These are phyloP conservation scores for Meandrusa payeni DNA, from an alignment of 2,888 invertebrate genomes.

Conservation along the genomic window DNA sequence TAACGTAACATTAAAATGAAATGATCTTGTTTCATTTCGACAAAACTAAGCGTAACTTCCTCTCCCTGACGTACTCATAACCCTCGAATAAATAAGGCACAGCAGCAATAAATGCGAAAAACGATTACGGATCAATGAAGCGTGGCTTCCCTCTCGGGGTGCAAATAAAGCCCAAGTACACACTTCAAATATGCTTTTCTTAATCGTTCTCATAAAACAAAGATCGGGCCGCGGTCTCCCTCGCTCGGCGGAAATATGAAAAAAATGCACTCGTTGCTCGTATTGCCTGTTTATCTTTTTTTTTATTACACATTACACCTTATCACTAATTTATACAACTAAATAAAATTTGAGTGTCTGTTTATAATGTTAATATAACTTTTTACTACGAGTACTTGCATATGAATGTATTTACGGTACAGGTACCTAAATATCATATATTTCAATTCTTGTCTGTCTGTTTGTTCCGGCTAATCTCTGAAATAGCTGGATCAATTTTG, in stretches of 20 bases:
- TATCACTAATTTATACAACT: too few species aligned
- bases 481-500: too few species aligned
- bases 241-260: constrained; percentile 54
- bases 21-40: constrained; percentile 35
- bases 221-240: constrained; percentile 74
- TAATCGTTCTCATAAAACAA: constrained; percentile 82
- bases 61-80: constrained; percentile 52
- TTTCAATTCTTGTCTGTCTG: too few species aligned
- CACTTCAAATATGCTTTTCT: constrained; percentile 82
- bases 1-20: constrained; percentile 24
- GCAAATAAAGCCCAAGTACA: constrained; percentile 78
- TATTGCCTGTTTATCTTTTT: too few species aligned
- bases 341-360: too few species aligned
- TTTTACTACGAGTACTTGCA: too few species aligned
- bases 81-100: constrained; percentile 56
- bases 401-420: too few species aligned
- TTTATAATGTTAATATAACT: too few species aligned
- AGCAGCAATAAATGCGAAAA: constrained; percentile 72
- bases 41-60: constrained; percentile 54
- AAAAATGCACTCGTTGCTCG: constrained; percentile 70
- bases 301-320: too few species aligned
- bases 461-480: too few species aligned
- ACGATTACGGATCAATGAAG: constrained; percentile 80
- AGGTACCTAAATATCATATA: too few species aligned
- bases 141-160: constrained; percentile 71